phyloP scores from a whole-genome alignment of 2,888 invertebrate species.

The Pimpla rufipes region DNA sequence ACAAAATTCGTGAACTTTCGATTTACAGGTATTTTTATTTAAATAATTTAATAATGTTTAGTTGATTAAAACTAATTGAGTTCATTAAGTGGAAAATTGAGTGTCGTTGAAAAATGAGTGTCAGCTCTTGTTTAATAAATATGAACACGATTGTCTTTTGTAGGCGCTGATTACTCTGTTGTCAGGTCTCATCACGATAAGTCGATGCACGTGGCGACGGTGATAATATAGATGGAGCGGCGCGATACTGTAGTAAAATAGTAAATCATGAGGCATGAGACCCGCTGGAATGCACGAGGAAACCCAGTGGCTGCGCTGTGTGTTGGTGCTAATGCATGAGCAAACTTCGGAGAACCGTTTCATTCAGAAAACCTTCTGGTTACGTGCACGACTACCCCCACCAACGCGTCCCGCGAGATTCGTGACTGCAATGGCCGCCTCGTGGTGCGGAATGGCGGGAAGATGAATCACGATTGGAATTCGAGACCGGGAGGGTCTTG shows the following conservation, averaged over 20 bases:
- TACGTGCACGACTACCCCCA: not conserved
- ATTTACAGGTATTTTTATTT: too few species aligned
- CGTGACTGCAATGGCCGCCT: constrained; percentile 37
- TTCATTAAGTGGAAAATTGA: too few species aligned
- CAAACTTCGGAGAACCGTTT: constrained; percentile 55
- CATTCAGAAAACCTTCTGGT: constrained; percentile 53
- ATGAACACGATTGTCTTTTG: too few species aligned
- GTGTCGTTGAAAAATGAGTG: too few species aligned
- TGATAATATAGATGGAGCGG: not conserved
- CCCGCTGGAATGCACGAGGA: constrained; percentile 22
- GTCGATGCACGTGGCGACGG: not conserved
- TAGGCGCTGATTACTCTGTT: too few species aligned
- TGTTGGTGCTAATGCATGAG: constrained; percentile 12
- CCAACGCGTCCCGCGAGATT: constrained; percentile 20
- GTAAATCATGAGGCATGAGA: not conserved
- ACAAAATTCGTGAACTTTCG: too few species aligned
- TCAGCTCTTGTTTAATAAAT: too few species aligned
- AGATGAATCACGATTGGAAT: constrained; percentile 60
- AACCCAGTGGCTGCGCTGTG: constrained; percentile 1
- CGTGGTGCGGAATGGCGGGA: not conserved
- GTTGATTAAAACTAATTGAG: too few species aligned
- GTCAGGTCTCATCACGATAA: constrained; percentile 1
- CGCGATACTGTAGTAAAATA: constrained; percentile 3
- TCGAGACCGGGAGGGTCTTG: constrained; percentile 33
- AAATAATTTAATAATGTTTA: too few species aligned